Conservation (phyloP, 2,797 vertebrate species). For the Carcharodon carcharias region DNA sequence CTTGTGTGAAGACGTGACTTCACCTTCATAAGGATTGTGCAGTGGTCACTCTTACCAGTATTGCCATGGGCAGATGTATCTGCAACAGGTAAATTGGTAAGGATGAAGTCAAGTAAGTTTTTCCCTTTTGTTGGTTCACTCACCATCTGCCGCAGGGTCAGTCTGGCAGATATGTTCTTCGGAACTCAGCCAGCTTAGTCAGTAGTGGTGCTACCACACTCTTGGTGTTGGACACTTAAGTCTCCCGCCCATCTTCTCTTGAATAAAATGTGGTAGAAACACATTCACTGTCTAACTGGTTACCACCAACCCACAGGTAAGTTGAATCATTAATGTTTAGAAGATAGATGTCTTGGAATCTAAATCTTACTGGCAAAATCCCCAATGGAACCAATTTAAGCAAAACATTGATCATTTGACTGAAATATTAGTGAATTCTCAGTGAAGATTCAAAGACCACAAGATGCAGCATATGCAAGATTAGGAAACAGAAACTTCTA, state of each 20-base stretch:
- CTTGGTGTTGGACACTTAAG: no score
- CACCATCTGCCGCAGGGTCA: no score
- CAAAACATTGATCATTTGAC: not conserved
- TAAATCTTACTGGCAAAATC: not conserved
- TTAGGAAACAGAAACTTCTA: not conserved
- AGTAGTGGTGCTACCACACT: no score
- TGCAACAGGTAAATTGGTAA: no score
- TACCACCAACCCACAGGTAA: not conserved
- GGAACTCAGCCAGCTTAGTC: no score
- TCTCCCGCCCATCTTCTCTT: not conserved
- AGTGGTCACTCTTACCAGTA: no score
- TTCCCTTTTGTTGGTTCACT: no score
- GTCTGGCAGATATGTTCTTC: no score
- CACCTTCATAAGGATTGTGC: no score
- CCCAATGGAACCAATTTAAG: not conserved
- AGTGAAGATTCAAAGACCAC: not conserved
- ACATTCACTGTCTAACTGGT: not conserved
- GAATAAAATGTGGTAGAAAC: not conserved
- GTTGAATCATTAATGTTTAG: not conserved
- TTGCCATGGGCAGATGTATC: no score
- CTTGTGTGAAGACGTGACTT: no score
- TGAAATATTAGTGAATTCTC: not conserved
- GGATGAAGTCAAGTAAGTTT: no score
- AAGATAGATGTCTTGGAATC: not conserved
- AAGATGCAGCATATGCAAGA: not conserved